Evolutionary conservation across 2,888 invertebrate genomes (phyloP).

Genomic region (Eilema sororculum): DNA sequence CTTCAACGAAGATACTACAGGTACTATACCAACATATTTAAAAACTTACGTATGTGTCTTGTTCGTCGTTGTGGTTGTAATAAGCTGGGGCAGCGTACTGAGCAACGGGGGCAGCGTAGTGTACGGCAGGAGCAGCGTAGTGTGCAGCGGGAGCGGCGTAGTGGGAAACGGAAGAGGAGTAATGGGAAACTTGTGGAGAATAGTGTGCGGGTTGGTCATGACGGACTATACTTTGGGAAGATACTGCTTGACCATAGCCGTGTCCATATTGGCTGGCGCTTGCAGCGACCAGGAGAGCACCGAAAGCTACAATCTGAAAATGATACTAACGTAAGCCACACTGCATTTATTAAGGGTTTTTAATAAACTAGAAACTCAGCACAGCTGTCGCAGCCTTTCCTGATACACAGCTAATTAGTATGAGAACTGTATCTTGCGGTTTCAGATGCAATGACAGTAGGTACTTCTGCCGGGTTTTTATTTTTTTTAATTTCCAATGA

Average conservation of each 20-base stretch:
- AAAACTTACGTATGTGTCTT: constrained; percentile 41
- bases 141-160: constrained; percentile 49
- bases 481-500: not conserved
- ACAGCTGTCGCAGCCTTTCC: not conserved
- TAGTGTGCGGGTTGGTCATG: constrained; percentile 61
- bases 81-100: constrained; percentile 35
- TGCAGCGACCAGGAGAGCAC: constrained; percentile 75
- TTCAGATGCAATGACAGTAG: not conserved
- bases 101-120: constrained; percentile 52
- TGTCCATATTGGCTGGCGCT: constrained; percentile 75
- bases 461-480: not conserved
- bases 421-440: not conserved
- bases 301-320: constrained; percentile 75
- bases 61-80: constrained; percentile 45
- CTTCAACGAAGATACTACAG: too few species aligned
- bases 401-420: not conserved
- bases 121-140: constrained; percentile 44
- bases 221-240: constrained; percentile 73
- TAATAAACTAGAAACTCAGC: too few species aligned
- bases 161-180: constrained; percentile 47
- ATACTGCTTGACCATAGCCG: constrained; percentile 49
- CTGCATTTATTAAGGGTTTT: not conserved
- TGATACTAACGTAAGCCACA: not conserved
- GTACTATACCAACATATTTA: not conserved
- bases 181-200: constrained; percentile 32